Evolutionary conservation across 2,797 vertebrate species (phyloP), one percentile per base, ranked within the genome.

Genomic region (Rhinoraja longicauda): DNA sequence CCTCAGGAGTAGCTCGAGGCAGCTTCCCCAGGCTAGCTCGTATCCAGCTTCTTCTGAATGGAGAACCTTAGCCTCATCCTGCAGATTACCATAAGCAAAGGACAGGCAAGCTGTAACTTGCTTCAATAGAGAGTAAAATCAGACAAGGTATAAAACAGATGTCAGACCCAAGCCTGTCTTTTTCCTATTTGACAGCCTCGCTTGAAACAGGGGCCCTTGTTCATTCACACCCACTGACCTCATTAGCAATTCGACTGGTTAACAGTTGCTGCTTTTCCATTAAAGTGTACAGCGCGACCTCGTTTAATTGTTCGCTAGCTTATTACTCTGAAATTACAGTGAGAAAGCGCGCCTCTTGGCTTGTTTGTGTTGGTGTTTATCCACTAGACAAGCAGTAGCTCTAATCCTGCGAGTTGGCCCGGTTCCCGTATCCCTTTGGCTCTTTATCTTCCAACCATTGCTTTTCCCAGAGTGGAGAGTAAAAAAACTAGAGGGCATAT

Each of bases 181-280:
- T 29, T 29, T 76, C 73, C 73, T 73, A n/a, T 24, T 12, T 26
- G 73, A 29, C 9, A 29, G 73, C 26, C 7, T 12, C 6, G 26
- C 1, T 76, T 76, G 29, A 76, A 76, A 76, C 29, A 26, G 24
- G 73, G 73, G 29, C 26, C n/a, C 73, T n/a, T 76, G 73, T 76
- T 76, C 29, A 76, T 29, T 76, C 73, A n/a, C 5, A 24, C 39
- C 13, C 21, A 53, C 36, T 81, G 78, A 19, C 45, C 45, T 81
- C 78, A 39, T 53, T 36, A n/a, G 4, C 78, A 81, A 53, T 81
- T 53, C 39, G 45, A 81, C 45, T 81, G 78, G 45, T 81, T 81
- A 81, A 81, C 78, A 81, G 45, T 53, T 81, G 78, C 45, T 79
- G 77, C 32, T 45, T 79, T 79, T 79, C 32, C 10, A 79, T 79